Percentiles rank a stretch among this genome's conserved stretches.
Evolutionary conservation across 1,140 invertebrate species (phyloP).

Genomic region (Brachionus angularis): DNA sequence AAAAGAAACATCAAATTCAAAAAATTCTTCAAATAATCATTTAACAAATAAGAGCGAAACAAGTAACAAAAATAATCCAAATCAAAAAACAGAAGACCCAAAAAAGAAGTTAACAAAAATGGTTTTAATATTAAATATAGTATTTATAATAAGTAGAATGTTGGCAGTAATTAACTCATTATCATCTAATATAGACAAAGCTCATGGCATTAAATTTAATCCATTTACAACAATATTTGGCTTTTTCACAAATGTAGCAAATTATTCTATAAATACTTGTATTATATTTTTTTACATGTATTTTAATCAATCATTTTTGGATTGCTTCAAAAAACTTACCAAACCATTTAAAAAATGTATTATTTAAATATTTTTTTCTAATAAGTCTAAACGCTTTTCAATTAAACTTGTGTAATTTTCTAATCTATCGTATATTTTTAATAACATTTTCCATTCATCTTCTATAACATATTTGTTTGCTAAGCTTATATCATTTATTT

Average conservation of each 20-base stretch:
- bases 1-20: background rate
- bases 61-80: too few relatives aligned
- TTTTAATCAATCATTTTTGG: too few relatives aligned
- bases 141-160: background rate
- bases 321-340: too few relatives aligned
- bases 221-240: background rate
- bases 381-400: background rate
- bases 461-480: conserved; percentile 24
- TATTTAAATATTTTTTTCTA: too few relatives aligned
- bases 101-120: background rate
- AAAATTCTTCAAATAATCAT: background rate
- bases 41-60: background rate
- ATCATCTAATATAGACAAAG: background rate
- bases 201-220: background rate
- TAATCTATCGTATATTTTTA: conserved; percentile 10
- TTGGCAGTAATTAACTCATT: background rate
- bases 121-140: background rate
- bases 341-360: too few relatives aligned
- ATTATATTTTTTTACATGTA: too few relatives aligned
- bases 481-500: conserved; percentile 16
- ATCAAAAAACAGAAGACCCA: background rate
- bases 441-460: conserved; percentile 1
- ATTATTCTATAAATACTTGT: too few relatives aligned
- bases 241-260: conserved; percentile 1
- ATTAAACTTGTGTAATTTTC: conserved; percentile 11